Evolutionary conservation across 2,797 vertebrate species (phyloP), one percentile per base, ranked within the genome.

Genomic region (Vireo griseus): DNA sequence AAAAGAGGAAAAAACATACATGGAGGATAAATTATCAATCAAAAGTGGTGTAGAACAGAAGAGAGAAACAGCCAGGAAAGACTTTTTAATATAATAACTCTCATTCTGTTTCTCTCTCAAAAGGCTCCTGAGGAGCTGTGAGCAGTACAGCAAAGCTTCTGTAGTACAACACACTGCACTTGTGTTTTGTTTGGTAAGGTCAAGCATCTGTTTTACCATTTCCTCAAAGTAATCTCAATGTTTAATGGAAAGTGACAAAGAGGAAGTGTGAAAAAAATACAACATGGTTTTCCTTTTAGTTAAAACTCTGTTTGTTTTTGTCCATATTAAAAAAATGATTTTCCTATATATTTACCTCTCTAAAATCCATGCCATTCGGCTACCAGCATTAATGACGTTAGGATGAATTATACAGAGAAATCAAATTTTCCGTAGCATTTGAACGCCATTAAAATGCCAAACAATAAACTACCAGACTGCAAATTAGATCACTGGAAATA

Each of bases 401-500:
- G 98, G 98, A 98, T 99, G 98, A 99, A 99, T 99, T 99, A 99
- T 99, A 99, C 99, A 98, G 98, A 98, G 98, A 99, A 99, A 99
- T 99, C 99, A 99, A 99, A 99, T 99, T 99, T 99, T 98, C 98
- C 98, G 99, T 98, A 98, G 99, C 99, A 99, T 99, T 99, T 99
- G 99, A 99, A 99, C 98, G 98, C 98, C 99, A 99, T 99, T 99
- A 99, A 99, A 99, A 99, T 99, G 99, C 99, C 99, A 99, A 99
- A 99, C 99, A 99, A 99, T 99, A 99, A 99, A 99, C 99, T 99
- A 99, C 98, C 99, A 99, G 99, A 99, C 99, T 99, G 99, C 99
- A 99, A 99, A 99, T 99, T 99, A 99, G 99, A 99, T 99, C 99
- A 99, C 99, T 99, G 98, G 99, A 99, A 99, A 99, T 99, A 99